Base-by-base conservation (phyloP, 2,113 vertebrate genomes). In the Helogale parvula region DNA sequence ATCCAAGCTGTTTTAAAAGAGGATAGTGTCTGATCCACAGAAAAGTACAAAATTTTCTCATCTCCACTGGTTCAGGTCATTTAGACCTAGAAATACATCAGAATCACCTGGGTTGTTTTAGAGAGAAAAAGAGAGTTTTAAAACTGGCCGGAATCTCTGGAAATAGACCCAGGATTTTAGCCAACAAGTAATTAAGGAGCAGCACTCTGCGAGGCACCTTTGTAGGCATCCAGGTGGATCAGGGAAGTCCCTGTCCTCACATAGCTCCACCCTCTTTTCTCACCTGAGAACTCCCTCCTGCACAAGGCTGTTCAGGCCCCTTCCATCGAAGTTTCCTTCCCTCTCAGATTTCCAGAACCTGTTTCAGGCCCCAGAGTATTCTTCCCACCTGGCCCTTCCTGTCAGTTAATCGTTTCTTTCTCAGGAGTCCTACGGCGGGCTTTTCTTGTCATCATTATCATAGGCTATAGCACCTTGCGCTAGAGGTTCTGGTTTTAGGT, bases 21-120 rank as follows among this genome's bases (percentile, higher is more conserved):
- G 23, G 33, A 63, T 25, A 17, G 8, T 7, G 82, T 93, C 57
- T 87, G 74, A 69, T 2, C 4, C 33, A 86, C 33, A 45, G 72
- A 87, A 94, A 82, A 86, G n/a, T 50, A 29, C 17, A 47, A 47
- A 16, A 52, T 71, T 69, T 91, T 54, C 52, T 80, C 79, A 38
- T 68, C 21, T 68, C 31, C 17, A 21, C 47, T 27, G 25, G 16
- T 68, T 63, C 12, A 45, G 15, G 47, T 60, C 38, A 71, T 52
- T 86, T 23, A 60, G 74, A n/a, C n/a, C 74, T 52, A 7, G 16
- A 68, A 63, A 29, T 47, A 79, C 15, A 50, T 47, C 38, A 74
- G 71, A 91, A 45, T 52, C 38, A 65, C 12, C 31, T 19, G 57
- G 57, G 41, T 41, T 41, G 41, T 41, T 41, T 41, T 41, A 41